Base-by-base conservation (phyloP, 1,140 invertebrate genomes). In the Tetraneura akinire region DNA sequence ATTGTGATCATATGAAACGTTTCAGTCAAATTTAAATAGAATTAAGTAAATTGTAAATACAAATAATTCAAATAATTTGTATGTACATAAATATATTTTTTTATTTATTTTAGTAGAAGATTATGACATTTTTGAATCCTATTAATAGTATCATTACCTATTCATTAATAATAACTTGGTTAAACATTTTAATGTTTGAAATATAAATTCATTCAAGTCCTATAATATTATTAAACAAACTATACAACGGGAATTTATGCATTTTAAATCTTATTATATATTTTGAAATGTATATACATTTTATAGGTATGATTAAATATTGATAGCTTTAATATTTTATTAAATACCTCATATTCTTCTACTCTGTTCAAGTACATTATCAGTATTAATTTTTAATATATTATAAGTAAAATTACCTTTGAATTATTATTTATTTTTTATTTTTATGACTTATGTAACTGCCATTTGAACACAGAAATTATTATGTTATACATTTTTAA, bases 371-470 rank as follows among this genome's bases (percentile, higher is more conserved):
- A 71, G 13, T 71, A 49, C 68, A 71, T 23, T 71, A 68, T 71
- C 68, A 71, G 68, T 71, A 71, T 71, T 71, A 51, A 47, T 71
- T 51, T 42, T 68, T 45, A 45, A 45, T 71, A 71, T 71, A 71
- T 71, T 71, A 71, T 21, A 23, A 29, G 45, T 71, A 71, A 11
- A 11, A 4, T 23, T 55, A 55, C n/a, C n/a, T 16, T 71, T 71
- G 13, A 29, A 13, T 70, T 70, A 26, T 68, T 68, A 68, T 45
- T 47, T n/a, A n/a, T n/a, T n/a, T n/a, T 71, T 51, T 3, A 66
- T 51, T 71, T 51, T 71, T 71, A 21, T 71, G 21, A 66, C 62
- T 66, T 37, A 32, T 66, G 5, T 2, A 71, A 26, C 45, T 71
- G 68, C 47, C 68, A 18, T 14, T 71, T 23, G 68, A 71, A 49